A percentile compares a stretch with the other conserved stretches of the same genome.
Conservation (phyloP, 2,797 vertebrate species). For the Amblyopsis hoosieri region DNA sequence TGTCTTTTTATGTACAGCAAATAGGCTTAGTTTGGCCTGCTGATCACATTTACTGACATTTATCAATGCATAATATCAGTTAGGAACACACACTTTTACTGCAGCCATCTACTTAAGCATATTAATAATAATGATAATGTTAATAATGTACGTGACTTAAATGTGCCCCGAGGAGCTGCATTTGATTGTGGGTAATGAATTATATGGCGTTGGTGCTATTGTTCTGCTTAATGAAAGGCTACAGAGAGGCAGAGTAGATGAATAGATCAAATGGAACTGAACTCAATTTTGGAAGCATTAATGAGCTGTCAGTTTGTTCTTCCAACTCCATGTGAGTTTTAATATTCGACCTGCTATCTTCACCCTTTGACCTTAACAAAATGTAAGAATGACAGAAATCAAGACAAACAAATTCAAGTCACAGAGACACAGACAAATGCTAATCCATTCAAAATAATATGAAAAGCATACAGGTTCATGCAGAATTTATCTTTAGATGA, state of each 20-base stretch:
- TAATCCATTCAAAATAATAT: slow-evolving; percentile 46
- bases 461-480: slow-evolving; percentile 44
- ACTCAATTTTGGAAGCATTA: slow-evolving; percentile 70
- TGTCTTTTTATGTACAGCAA: too few relatives aligned
- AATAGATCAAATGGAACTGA: slow-evolving; percentile 73
- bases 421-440: slow-evolving; percentile 24
- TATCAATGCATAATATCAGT: slow-evolving; percentile 27
- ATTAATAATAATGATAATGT: slow-evolving; percentile 74
- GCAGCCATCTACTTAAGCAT: slow-evolving; percentile 46
- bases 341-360: slow-evolving; percentile 17
- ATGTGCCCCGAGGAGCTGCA: slow-evolving; percentile 62
- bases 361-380: not conserved
- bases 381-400: slow-evolving; percentile 19
- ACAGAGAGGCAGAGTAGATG: slow-evolving; percentile 64
- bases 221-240: slow-evolving; percentile 72
- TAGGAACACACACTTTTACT: slow-evolving; percentile 25
- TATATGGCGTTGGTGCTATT: slow-evolving; percentile 58
- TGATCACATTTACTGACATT: not conserved
- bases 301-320: slow-evolving; percentile 71
- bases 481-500: too few relatives aligned
- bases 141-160: slow-evolving; percentile 76
- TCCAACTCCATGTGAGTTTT: slow-evolving; percentile 26
- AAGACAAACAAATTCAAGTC: slow-evolving; percentile 15
- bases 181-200: slow-evolving; percentile 76
- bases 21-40: too few relatives aligned